phyloP scores from a whole-genome alignment of 1,140 invertebrate genomes.

The Chironomus tepperi region DNA sequence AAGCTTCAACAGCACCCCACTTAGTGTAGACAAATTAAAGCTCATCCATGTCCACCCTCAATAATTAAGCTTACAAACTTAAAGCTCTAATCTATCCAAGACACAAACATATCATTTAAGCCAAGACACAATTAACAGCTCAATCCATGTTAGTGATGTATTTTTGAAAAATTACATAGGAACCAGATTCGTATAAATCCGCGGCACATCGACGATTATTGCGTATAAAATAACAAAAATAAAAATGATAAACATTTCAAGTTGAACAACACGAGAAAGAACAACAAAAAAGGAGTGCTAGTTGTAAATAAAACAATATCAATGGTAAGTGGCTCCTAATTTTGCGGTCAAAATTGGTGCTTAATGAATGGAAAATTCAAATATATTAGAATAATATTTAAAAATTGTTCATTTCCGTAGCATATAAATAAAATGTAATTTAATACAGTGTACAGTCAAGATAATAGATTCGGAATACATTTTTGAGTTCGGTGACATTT shows the following conservation, averaged over 20 bases:
- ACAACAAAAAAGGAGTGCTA: background rate
- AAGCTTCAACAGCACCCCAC: background rate
- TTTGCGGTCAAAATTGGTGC: background rate
- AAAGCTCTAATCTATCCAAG: background rate
- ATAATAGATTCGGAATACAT: background rate
- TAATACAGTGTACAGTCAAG: background rate
- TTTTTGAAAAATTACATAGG: no score
- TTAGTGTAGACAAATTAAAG: background rate
- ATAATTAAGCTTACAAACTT: background rate
- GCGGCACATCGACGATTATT: background rate
- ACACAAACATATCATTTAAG: no score
- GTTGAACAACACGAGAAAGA: background rate
- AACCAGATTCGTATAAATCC: no score
- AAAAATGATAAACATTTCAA: background rate
- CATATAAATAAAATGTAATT: background rate
- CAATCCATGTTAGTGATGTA: no score
- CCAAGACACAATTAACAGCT: no score
- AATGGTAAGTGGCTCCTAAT: background rate
- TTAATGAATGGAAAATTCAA: background rate
- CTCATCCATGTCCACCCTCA: background rate
- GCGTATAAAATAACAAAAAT: background rate
- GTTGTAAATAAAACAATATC: background rate
- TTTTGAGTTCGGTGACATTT: background rate
- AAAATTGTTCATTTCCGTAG: constrained; percentile 1
- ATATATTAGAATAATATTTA: background rate